Conservation (phyloP, 1,140 invertebrate genomes). For the Globodera ellingtonae region DNA sequence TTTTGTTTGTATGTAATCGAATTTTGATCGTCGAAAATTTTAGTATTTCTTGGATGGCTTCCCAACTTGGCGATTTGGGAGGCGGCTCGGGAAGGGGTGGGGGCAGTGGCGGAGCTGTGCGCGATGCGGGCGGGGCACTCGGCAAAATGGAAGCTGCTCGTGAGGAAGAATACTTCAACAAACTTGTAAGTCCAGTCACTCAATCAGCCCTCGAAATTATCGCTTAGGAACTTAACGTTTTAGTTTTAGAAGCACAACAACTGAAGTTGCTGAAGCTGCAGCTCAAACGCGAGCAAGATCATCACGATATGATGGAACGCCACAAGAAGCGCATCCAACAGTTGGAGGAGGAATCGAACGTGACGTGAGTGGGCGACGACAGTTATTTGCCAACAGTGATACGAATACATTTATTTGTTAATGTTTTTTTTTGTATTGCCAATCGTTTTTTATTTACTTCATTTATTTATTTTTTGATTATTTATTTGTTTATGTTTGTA, state of each 20-base stretch:
- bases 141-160: conserved; percentile 85
- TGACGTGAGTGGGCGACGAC: conserved; percentile 8
- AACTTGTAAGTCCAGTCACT: conserved; percentile 60
- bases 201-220: conserved; percentile 6
- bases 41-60: background rate
- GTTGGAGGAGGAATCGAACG: conserved; percentile 31
- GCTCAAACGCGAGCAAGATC: conserved; percentile 33
- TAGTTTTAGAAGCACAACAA: conserved; percentile 42
- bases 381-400: no score
- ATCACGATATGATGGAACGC: conserved; percentile 41
- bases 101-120: conserved; percentile 44
- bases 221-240: conserved; percentile 23
- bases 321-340: conserved; percentile 47
- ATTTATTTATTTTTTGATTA: no score
- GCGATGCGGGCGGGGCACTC: conserved; percentile 85
- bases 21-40: no score
- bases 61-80: conserved; percentile 20
- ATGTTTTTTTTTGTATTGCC: no score
- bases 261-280: conserved; percentile 42
- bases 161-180: conserved; percentile 91
- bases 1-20: no score
- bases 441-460: no score
- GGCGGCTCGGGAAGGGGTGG: conserved; percentile 44
- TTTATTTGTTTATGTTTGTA: no score
- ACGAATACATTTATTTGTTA: no score